Evolutionary conservation across 2,113 vertebrate species (phyloP).

Genomic region (Pomatorhinus ruficollis): DNA sequence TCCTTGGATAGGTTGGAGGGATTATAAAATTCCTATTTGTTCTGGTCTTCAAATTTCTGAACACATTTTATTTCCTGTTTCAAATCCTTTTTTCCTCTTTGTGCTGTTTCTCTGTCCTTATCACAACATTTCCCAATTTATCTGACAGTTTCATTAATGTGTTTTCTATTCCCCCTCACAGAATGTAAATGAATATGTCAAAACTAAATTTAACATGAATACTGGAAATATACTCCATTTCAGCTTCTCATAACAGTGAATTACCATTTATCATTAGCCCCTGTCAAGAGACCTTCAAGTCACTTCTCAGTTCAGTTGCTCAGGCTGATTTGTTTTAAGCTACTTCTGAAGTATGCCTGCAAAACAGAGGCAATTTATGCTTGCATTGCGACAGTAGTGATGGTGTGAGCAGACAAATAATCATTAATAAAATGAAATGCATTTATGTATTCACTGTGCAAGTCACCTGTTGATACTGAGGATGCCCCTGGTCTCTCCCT

Average conservation of each 20-base stretch:
- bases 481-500: neutral
- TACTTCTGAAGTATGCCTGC: neutral
- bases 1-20: neutral
- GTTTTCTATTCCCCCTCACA: neutral
- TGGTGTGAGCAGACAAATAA: neutral
- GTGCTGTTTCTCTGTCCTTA: neutral
- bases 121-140: neutral
- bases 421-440: neutral
- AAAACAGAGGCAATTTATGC: neutral
- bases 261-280: neutral
- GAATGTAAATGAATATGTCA: constrained; percentile 21
- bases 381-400: neutral
- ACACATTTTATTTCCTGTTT: neutral
- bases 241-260: neutral
- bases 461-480: neutral
- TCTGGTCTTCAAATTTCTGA: neutral
- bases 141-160: constrained; percentile 17
- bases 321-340: neutral
- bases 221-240: neutral
- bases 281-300: neutral
- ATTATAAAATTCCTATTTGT: neutral
- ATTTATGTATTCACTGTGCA: neutral
- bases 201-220: constrained; percentile 8
- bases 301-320: neutral
- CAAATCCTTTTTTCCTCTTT: neutral